These are phyloP conservation scores for Drosophila dives DNA, from an alignment of 2,888 invertebrate genomes.

Conservation along the genomic window DNA sequence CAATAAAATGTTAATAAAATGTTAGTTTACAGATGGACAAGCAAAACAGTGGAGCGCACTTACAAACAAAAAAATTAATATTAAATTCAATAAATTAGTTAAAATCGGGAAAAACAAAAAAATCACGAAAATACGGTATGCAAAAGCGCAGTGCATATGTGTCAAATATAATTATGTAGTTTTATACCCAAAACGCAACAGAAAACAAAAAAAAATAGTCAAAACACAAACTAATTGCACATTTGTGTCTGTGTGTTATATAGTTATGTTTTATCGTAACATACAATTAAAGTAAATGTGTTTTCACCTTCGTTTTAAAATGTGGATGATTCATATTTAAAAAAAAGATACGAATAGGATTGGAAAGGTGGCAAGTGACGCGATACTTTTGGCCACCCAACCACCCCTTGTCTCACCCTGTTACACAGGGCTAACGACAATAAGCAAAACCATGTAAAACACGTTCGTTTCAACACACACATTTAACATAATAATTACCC, in stretches of 20 bases:
- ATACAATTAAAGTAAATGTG: conserved; percentile 15
- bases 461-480: conserved; percentile 14
- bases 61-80: conserved; percentile 27
- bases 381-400: conserved; percentile 29
- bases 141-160: conserved; percentile 24
- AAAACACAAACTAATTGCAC: not conserved
- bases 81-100: conserved; percentile 46
- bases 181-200: not conserved
- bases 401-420: conserved; percentile 12
- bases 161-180: conserved; percentile 22
- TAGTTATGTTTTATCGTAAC: conserved; percentile 6
- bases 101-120: conserved; percentile 22
- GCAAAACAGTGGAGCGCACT: conserved; percentile 18
- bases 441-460: conserved; percentile 15
- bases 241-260: not conserved
- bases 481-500: conserved; percentile 26
- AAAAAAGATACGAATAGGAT: conserved; percentile 24
- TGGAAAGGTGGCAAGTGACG: conserved; percentile 56
- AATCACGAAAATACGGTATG: conserved; percentile 42
- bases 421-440: conserved; percentile 12
- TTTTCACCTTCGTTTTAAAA: conserved; percentile 1
- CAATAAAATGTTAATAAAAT: not conserved
- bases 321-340: conserved; percentile 44
- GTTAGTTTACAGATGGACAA: conserved; percentile 23
- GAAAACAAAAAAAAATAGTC: conserved; percentile 1